These are phyloP conservation scores for Microtus richardsoni DNA, from an alignment of 2,113 vertebrate species.

Conservation along the genomic window DNA sequence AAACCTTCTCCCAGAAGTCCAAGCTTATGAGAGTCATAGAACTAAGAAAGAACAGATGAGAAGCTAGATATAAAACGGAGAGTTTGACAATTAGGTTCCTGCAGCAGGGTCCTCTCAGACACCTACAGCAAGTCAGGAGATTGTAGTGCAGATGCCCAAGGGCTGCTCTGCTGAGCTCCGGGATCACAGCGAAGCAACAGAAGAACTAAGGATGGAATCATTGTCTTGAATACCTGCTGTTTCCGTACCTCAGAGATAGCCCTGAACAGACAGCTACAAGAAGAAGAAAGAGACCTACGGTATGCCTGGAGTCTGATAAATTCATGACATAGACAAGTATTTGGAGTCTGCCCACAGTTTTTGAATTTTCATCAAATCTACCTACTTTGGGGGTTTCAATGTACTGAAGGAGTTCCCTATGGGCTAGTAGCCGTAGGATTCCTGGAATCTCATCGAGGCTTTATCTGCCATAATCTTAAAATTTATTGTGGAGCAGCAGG, in stretches of 20 bases:
- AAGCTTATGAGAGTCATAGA: neutral
- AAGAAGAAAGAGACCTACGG: neutral
- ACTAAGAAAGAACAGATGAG: neutral
- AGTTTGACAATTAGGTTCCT: neutral
- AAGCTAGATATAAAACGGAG: neutral
- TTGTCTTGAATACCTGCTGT: neutral
- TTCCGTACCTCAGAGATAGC: neutral
- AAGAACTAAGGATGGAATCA: neutral
- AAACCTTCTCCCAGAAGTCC: neutral
- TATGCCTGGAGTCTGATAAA: neutral
- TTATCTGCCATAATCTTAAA: neutral
- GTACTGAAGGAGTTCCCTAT: neutral
- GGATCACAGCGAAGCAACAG: neutral
- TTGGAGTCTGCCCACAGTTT: neutral
- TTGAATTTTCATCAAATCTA: neutral
- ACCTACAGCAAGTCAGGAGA: neutral
- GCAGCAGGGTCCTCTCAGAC: neutral
- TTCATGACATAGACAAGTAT: neutral
- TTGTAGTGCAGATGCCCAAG: neutral
- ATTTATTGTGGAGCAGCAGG: neutral
- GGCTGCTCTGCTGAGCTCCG: neutral
- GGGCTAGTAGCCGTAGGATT: neutral
- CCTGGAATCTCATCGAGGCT: neutral
- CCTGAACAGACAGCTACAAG: neutral
- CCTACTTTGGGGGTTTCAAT: neutral